Conservation (phyloP, 2,113 vertebrate species). For the Indicator indicator region DNA sequence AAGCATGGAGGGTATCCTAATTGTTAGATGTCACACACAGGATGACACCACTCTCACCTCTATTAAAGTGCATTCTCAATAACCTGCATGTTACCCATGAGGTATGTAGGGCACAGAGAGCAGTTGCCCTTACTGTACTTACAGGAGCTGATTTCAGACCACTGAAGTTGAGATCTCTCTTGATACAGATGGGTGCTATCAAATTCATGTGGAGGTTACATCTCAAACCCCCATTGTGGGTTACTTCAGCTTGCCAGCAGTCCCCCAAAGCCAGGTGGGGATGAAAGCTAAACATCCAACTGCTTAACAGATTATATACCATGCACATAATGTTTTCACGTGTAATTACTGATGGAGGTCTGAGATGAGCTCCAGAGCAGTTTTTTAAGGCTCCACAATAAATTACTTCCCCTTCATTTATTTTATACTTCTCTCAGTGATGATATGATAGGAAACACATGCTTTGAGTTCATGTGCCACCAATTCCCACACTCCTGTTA, state of each 20-base stretch:
- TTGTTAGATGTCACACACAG: constrained; percentile 11
- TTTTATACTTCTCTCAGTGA: not conserved
- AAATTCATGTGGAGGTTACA: not conserved
- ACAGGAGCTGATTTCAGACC: not conserved
- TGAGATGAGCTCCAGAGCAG: not conserved
- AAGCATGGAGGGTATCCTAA: constrained; percentile 19
- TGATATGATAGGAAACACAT: not conserved
- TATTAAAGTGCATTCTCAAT: not conserved
- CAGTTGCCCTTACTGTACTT: not conserved
- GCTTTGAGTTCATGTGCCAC: not conserved
- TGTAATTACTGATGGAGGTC: not conserved
- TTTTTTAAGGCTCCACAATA: not conserved
- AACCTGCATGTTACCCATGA: not conserved
- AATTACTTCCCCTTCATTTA: not conserved
- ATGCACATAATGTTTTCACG: not conserved
- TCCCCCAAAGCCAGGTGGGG: not conserved
- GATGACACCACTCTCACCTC: not conserved
- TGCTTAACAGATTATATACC: not conserved
- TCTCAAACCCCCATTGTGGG: accelerated
- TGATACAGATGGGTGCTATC: not conserved
- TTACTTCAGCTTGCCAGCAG: not conserved
- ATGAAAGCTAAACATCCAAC: not conserved
- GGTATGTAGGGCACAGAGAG: not conserved
- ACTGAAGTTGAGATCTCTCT: not conserved
- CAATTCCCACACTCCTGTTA: not conserved